A percentile compares a stretch with the other conserved stretches of the same genome.
Conservation (phyloP, 2,113 vertebrate genomes). For the Barnardius zonarius region DNA sequence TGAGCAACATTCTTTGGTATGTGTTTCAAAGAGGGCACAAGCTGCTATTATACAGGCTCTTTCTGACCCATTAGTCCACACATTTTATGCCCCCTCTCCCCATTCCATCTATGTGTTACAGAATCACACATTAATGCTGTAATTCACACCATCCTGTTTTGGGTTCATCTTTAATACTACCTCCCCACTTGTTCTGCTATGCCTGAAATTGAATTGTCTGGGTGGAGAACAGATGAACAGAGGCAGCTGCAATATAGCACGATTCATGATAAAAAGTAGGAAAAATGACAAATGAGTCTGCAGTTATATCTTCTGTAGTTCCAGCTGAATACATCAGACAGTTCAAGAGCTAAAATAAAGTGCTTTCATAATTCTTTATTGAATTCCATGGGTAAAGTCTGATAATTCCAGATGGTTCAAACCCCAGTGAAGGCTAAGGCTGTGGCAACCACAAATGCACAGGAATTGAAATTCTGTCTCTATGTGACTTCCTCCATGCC, state of each 20-base stretch:
- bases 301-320: neutral
- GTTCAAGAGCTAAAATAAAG: neutral
- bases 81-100: neutral
- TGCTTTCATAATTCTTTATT: neutral
- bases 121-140: neutral
- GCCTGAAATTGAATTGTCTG: neutral
- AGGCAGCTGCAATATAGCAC: neutral
- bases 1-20: neutral
- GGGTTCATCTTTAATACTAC: neutral
- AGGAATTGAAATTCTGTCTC: neutral
- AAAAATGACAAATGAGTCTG: neutral
- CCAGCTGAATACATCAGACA: neutral
- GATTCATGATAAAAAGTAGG: neutral
- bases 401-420: neutral
- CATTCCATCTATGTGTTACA: neutral
- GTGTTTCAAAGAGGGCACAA: neutral
- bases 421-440: neutral
- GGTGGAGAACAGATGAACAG: neutral
- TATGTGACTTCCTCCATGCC: neutral
- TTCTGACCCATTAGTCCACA: neutral
- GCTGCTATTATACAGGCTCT: neutral
- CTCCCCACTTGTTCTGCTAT: neutral
- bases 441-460: neutral
- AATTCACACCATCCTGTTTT: neutral
- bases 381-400: neutral